Conservation (phyloP, 2,888 invertebrate genomes). For the Plebejus argus region DNA sequence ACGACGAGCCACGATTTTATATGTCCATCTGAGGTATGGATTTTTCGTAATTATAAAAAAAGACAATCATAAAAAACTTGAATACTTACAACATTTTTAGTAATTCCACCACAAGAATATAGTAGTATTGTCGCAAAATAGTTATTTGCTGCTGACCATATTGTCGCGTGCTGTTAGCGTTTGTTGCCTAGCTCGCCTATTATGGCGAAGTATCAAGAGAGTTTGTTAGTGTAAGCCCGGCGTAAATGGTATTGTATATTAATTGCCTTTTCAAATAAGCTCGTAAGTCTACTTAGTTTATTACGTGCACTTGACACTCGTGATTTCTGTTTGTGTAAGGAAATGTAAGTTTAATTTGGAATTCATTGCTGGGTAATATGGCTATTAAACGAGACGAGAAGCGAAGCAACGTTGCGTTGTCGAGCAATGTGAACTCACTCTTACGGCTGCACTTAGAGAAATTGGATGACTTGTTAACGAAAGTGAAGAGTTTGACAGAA, state of each 20-base stretch:
- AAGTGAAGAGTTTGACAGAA: too few relatives aligned
- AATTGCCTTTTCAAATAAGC: slow-evolving; percentile 38
- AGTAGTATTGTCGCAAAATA: background rate
- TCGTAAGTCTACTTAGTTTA: slow-evolving; percentile 12
- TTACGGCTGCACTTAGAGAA: too few relatives aligned
- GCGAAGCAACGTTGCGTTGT: too few relatives aligned
- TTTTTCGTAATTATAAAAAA: too few relatives aligned
- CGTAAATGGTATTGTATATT: slow-evolving; percentile 38
- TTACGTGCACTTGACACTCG: slow-evolving; percentile 15
- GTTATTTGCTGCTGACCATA: background rate
- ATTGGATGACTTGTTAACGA: too few relatives aligned
- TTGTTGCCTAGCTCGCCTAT: slow-evolving; percentile 41
- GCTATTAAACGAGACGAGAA: too few relatives aligned
- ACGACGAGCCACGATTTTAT: too few relatives aligned
- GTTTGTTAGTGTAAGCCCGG: slow-evolving; percentile 42
- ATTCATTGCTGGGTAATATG: background rate
- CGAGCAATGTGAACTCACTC: too few relatives aligned
- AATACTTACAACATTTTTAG: too few relatives aligned
- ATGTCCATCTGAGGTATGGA: too few relatives aligned
- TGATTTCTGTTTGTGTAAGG: slow-evolving; percentile 17
- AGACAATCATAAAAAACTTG: too few relatives aligned
- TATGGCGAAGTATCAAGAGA: slow-evolving; percentile 47
- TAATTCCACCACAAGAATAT: too few relatives aligned
- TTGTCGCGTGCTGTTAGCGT: background rate
- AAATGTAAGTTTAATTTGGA: background rate